These are phyloP conservation scores for Acrocephalus kingi DNA, from an alignment of 2,113 vertebrate species.

Conservation along the genomic window DNA sequence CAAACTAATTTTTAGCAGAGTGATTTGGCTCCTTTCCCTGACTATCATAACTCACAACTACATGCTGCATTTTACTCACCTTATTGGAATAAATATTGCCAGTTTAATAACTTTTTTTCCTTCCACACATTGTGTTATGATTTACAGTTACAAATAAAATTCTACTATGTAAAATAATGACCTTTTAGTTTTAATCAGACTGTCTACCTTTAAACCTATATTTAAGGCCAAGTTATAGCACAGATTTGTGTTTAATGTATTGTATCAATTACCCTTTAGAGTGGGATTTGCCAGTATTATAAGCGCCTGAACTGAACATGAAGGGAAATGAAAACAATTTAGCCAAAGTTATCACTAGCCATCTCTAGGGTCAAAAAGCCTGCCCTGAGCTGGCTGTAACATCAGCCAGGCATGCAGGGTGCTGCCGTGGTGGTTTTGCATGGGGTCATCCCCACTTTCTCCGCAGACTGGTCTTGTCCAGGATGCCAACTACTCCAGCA, in stretches of 20 bases:
- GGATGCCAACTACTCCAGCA: not conserved
- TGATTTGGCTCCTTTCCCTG: conserved; percentile 57
- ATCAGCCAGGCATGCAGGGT: not conserved
- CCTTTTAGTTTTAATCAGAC: conserved; percentile 66
- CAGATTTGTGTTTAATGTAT: conserved; percentile 31
- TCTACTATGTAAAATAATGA: conserved; percentile 52
- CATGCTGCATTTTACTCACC: conserved; percentile 65
- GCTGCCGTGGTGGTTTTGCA: not conserved
- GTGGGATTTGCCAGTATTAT: conserved; percentile 25
- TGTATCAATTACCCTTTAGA: conserved; percentile 32
- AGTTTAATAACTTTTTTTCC: conserved; percentile 63
- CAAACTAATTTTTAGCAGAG: conserved; percentile 77
- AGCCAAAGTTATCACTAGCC: not conserved
- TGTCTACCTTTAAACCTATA: conserved; percentile 40
- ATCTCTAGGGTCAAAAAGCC: not conserved
- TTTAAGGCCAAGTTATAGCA: conserved; percentile 52
- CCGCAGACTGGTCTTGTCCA: not conserved
- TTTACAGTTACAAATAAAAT: conserved; percentile 70
- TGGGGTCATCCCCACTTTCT: rapidly evolving
- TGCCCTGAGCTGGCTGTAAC: not conserved
- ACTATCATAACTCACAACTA: conserved; percentile 66
- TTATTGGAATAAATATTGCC: conserved; percentile 70
- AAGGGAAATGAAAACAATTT: conserved; percentile 13
- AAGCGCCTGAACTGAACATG: not conserved
- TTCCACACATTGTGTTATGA: conserved; percentile 60